Percentiles rank a stretch among this genome's conserved stretches.
phyloP scores from a whole-genome alignment of 2,888 invertebrate genomes.

The Acleris literana region DNA sequence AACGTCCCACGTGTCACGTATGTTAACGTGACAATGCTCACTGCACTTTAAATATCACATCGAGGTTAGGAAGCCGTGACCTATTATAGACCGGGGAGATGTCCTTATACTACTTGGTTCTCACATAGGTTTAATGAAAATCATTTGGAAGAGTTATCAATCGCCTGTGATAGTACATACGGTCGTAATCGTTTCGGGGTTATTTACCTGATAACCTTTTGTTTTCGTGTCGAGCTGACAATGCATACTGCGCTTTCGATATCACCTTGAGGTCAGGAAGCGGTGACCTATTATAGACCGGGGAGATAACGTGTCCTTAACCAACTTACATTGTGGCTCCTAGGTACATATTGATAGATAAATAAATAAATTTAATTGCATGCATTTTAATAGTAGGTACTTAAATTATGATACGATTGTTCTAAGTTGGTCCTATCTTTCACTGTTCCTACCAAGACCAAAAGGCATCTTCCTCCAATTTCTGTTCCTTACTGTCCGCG shows the following conservation, averaged over 20 bases:
- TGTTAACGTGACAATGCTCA: background rate
- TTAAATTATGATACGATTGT: too few species aligned
- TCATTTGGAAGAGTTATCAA: too few species aligned
- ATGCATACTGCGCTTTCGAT: background rate
- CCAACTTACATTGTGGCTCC: conserved; percentile 13
- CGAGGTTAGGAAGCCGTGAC: conserved; percentile 27
- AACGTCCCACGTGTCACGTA: too few species aligned
- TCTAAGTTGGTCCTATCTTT: too few species aligned
- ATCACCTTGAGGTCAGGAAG: conserved; percentile 20
- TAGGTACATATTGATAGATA: background rate
- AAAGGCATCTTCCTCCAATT: too few species aligned
- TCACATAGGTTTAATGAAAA: too few species aligned
- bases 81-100: conserved; percentile 1
- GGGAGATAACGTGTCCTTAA: conserved; percentile 18
- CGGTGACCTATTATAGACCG: conserved; percentile 13
- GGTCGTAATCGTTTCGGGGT: too few species aligned
- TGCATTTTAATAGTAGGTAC: background rate
- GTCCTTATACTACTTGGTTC: too few species aligned
- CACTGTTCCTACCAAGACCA: too few species aligned
- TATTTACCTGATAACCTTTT: too few species aligned
- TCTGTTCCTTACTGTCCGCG: too few species aligned
- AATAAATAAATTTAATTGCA: background rate
- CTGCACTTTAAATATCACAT: background rate
- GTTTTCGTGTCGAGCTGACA: background rate
- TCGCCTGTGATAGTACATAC: too few species aligned